Evolutionary conservation across 1,140 invertebrate species (phyloP), one percentile per base, ranked within the genome.

Genomic region (Drosophila punjabiensis): DNA sequence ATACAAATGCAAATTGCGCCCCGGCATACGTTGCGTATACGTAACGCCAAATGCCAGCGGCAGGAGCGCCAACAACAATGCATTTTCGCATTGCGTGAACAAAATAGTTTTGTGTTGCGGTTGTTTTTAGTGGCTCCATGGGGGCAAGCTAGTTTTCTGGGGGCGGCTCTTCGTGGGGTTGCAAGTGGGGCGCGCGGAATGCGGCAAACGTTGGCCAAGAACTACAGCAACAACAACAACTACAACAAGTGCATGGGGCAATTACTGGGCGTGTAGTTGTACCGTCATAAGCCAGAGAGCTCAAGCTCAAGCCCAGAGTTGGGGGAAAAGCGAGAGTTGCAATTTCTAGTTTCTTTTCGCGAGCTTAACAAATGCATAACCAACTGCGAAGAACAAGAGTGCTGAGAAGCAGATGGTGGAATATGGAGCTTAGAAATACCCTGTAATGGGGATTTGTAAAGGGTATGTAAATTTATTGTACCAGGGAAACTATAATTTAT

Each of bases 51-150:
- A 81, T 85, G 81, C 81, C 86, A 81, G 71, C 50, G 75, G 75
- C 65, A 69, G 77, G 58, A 71, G 79, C 61, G 67, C 37, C 77
- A 79, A 79, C 69, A 79, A 68, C 67, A 82, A 47, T 84, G 80
- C 85, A 84, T 84, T 88, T 88, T 89, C 76, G 56, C 85, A 89
- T 88, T 88, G 85, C 85, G 85, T 88, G 85, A 88, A 88, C 85
- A 89, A 88, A 88, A 88, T 88, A 88, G 85, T 88, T 88, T 88
- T 89, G 85, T 88, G 85, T 85, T 88, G 85, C 75, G 85, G 85
- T 88, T 81, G 85, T 85, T 88, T 89, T 89, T 79, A 89, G 85
- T 85, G 81, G 78, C 79, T 63, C 69, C 59, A 39, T 53, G 37
- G 47, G 35, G 66, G 76, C 59, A 39, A 43, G 32, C 71, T 24